Conservation (phyloP, 2,113 vertebrate species). For the Passer domesticus region DNA sequence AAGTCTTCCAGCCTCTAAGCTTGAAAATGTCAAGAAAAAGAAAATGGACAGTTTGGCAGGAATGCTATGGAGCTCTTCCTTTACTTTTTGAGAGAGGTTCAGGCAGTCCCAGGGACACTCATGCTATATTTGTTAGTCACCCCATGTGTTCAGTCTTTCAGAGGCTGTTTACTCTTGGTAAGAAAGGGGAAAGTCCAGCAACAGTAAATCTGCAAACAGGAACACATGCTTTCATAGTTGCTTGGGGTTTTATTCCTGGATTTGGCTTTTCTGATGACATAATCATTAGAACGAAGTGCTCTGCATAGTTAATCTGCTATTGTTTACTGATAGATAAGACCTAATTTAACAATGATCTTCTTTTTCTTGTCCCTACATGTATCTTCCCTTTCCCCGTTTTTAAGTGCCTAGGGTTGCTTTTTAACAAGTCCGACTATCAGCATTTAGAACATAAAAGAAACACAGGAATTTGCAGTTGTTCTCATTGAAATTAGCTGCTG, state of each 20-base stretch:
- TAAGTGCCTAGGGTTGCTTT: not conserved
- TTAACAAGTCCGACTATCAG: not conserved
- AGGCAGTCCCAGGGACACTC: not conserved
- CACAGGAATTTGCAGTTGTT: not conserved
- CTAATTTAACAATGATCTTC: not conserved
- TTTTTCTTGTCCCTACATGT: not conserved
- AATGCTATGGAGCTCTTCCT: not conserved
- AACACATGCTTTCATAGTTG: not conserved
- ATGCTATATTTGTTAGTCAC: not conserved
- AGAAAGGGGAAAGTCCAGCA: slow-evolving; percentile 30
- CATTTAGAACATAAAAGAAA: not conserved
- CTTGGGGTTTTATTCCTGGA: not conserved
- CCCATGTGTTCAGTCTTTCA: accelerated
- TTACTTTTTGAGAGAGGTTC: not conserved
- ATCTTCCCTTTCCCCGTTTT: not conserved
- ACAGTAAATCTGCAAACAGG: not conserved
- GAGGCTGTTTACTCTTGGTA: not conserved
- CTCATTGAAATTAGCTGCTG: not conserved
- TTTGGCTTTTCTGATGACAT: not conserved
- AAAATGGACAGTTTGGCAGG: not conserved
- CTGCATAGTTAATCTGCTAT: not conserved
- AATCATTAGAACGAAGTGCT: not conserved
- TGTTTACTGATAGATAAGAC: not conserved
- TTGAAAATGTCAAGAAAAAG: not conserved
- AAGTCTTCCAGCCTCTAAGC: not conserved